These are phyloP conservation scores for Pollicipes pollicipes DNA, from an alignment of 1,140 invertebrate species.

Conservation along the genomic window DNA sequence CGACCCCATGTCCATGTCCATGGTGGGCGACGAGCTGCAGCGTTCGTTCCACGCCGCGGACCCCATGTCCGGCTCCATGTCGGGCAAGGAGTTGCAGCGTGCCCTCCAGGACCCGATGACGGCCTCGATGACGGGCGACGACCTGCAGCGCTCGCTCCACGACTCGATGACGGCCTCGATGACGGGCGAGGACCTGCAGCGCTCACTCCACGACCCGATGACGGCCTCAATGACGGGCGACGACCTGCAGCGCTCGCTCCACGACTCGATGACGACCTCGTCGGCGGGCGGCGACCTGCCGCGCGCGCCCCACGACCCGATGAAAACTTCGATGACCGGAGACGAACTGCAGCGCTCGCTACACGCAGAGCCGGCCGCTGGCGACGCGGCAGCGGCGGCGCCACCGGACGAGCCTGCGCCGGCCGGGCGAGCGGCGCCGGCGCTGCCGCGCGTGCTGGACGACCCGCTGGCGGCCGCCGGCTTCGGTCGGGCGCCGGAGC, in stretches of 20 bases:
- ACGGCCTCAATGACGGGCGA: background rate
- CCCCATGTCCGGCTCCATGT: background rate
- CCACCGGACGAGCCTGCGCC: no score
- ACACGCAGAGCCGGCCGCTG: background rate
- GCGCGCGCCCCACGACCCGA: background rate
- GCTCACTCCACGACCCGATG: background rate
- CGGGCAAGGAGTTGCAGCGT: no score
- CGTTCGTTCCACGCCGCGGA: background rate
- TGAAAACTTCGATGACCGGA: background rate
- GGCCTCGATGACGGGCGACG: background rate
- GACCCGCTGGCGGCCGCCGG: background rate
- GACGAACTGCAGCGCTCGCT: background rate
- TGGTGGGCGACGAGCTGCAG: no score
- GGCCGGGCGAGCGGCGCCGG: no score
- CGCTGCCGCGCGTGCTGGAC: background rate
- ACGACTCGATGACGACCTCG: background rate
- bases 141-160: background rate
- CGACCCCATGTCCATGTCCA: no score
- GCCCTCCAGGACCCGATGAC: background rate
- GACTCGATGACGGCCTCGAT: background rate
- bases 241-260: background rate
- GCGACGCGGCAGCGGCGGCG: background rate
- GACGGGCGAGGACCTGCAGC: background rate
- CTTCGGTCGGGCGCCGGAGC: background rate
- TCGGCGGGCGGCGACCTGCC: background rate